Evolutionary conservation across 1,140 invertebrate species (phyloP), one percentile per base, ranked within the genome.

Genomic region (Zaprionus vittiger): DNA sequence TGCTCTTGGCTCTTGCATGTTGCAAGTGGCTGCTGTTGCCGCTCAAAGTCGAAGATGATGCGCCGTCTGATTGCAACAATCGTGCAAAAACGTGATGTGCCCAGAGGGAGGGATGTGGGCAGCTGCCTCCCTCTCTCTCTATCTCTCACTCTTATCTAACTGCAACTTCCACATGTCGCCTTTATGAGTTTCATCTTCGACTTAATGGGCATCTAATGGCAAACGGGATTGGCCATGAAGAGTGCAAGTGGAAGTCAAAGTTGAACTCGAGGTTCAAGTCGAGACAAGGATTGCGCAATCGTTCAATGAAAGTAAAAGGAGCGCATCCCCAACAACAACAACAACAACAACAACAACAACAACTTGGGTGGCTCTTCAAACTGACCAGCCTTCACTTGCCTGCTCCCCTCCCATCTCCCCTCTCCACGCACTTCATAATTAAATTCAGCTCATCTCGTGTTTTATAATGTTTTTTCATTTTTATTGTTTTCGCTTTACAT

Each of bases 141-240:
- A 7, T 9, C 28, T 41, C 5, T 31, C 28, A 2, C 28, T 41
- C 69, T 86, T 86, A 87, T 80, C 86, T 82, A 85, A 90, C 44
- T 5, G 17, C 68, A 37, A 76, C 79, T 91, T 90, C 85, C 85
- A 79, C 81, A 59, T 85, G 76, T 85, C 81, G 73, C 59, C 60
- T 79, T 89, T 84, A 89, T 87, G 84, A 87, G 85, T 81, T 84
- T 85, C 84, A 84, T 87, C 83, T 87, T 73, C 56, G 7, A 5
- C n/a, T 49, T 65, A 72, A 66, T 75, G 78, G 64, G 22, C 82
- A 47, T 41, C 47, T 56, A 56, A 79, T 71, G 62, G 34, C 69
- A 72, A 37, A 31, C n/a, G 56, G 31, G 52, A 49, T 54, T 61
- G 57, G 65, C 65, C 44, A 47, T 70, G 67, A 57, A 67, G 34